Evolutionary conservation across 1,140 invertebrate species (phyloP), one percentile per base, ranked within the genome.

Genomic region (Drosophila fuyamai): DNA sequence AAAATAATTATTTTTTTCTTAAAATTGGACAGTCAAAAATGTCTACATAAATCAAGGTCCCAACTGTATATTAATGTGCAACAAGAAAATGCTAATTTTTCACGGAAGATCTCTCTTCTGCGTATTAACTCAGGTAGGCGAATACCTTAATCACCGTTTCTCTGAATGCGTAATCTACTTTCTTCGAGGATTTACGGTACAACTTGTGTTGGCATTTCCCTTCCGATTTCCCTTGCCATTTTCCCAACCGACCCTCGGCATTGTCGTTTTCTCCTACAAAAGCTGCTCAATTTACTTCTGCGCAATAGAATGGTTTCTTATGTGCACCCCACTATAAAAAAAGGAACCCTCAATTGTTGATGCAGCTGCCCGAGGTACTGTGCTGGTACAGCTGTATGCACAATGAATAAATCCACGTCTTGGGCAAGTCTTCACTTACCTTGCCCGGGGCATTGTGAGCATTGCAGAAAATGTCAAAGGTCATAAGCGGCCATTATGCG

Each of bases 381-480:
- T 80, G 65, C 68, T n/a, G 23, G 68, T 43, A 62, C 53, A 63
- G 53, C 54, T 68, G 62, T 56, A 55, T 53, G 51, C 35, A 76
- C 55, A 44, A 75, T 66, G 74, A 35, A 66, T 54, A 75, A 75
- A 75, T 75, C 71, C 59, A 27, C 29, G 60, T 57, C 67, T 71
- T 50, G 67, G 66, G 72, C 71, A 57, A 53, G 72, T 50, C 54
- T 51, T 57, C 82, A 63, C 66, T 83, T 63, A 54, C 63, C 59
- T 51, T 53, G 46, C 78, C 73, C 40, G 50, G 51, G 61, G 47
- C 81, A 85, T 67, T 85, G 73, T 78, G 61, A 63, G 43, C 47
- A 53, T 27, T 71, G 74, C 78, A 63, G 58, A 86, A 73, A 76
- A 86, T 86, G 83, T 86, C 83, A 86, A 79, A 86, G 83, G 83